These are phyloP conservation scores for Amphipoea oculea DNA, from an alignment of 2,888 invertebrate genomes.

Conservation along the genomic window DNA sequence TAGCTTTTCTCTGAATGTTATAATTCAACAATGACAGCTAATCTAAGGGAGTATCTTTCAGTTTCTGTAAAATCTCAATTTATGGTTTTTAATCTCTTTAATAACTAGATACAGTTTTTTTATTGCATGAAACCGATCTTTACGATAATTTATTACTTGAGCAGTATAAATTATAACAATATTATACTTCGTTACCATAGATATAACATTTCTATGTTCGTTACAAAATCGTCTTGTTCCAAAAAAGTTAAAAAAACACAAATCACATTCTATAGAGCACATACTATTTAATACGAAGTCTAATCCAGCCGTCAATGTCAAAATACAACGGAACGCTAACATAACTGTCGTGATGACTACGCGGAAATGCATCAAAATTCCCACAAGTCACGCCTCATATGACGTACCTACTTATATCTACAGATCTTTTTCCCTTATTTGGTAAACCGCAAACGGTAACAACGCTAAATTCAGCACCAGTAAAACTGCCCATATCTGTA, in stretches of 20 bases:
- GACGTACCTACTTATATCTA: constrained; percentile 24
- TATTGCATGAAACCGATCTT: background rate
- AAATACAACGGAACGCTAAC: constrained; percentile 28
- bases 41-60: background rate
- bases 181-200: background rate
- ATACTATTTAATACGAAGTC: no score
- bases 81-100: background rate
- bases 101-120: background rate
- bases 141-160: background rate
- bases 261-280: background rate
- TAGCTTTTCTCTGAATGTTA: background rate
- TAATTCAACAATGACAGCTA: background rate
- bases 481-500: constrained; percentile 40
- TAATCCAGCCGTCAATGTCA: constrained; percentile 10
- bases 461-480: constrained; percentile 21
- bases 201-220: no score
- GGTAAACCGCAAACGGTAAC: constrained; percentile 43
- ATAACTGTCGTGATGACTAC: constrained; percentile 42
- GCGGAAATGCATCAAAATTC: constrained; percentile 42
- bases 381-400: constrained; percentile 16
- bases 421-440: constrained; percentile 47
- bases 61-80: background rate
- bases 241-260: background rate
- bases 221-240: background rate
- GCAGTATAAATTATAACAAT: background rate